Evolutionary conservation across 2,113 vertebrate species (phyloP).

Genomic region (Plotosus lineatus): DNA sequence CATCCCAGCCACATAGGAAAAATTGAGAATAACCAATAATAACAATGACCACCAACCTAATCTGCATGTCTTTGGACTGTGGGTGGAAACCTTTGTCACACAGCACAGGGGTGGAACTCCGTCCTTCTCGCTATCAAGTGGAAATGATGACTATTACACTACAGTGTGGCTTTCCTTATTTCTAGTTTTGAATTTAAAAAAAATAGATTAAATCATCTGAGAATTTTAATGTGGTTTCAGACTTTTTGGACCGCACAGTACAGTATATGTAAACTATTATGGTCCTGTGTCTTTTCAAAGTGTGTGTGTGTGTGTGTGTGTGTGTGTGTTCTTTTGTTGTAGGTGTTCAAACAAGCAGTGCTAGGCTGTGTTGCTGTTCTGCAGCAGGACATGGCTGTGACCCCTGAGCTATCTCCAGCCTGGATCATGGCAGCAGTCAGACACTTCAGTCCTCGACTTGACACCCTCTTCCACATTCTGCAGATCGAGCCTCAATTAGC

Average conservation of each 20-base stretch:
- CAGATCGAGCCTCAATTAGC: constrained; percentile 60
- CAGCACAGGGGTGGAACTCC: too few relatives aligned
- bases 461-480: constrained; percentile 65
- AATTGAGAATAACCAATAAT: too few relatives aligned
- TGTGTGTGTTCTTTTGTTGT: not conserved
- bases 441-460: constrained; percentile 61
- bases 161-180: too few relatives aligned
- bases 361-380: constrained; percentile 64
- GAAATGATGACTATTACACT: too few relatives aligned
- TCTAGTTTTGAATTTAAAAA: too few relatives aligned
- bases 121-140: too few relatives aligned
- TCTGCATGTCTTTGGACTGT: too few relatives aligned
- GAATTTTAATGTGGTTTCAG: not conserved
- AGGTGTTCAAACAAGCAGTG: constrained; percentile 64
- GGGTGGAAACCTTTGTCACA: too few relatives aligned
- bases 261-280: not conserved
- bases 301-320: not conserved
- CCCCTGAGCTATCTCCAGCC: constrained; percentile 62
- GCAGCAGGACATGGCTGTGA: constrained; percentile 50
- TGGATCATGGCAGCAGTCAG: constrained; percentile 67
- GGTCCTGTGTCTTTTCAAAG: not conserved
- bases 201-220: too few relatives aligned
- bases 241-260: not conserved
- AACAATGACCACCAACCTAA: too few relatives aligned
- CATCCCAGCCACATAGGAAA: too few relatives aligned